Conservation (phyloP, 2,113 vertebrate species). For the Datnioides undecimradiatus region DNA sequence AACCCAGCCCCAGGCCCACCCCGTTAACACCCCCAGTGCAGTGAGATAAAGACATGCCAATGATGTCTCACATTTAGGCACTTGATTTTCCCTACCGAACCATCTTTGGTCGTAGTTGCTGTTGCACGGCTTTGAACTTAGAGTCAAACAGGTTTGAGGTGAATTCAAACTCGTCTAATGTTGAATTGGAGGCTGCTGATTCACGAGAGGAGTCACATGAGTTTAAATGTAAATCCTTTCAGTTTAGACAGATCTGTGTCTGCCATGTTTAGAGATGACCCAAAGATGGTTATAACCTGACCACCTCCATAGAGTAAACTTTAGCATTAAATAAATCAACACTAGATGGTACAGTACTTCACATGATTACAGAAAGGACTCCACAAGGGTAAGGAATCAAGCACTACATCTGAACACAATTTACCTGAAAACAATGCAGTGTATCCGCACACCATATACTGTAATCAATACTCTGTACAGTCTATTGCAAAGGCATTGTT, state of each 20-base stretch:
- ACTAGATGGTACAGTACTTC: conserved; percentile 74
- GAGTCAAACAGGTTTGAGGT: conserved; percentile 57
- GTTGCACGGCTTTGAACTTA: conserved; percentile 54
- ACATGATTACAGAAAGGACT: conserved; percentile 76
- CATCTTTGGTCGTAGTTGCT: conserved; percentile 81
- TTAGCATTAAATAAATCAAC: conserved; percentile 69
- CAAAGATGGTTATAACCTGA: conserved; percentile 75
- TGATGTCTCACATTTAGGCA: conserved; percentile 83
- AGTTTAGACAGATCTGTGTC: conserved; percentile 40
- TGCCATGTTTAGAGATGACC: conserved; percentile 62
- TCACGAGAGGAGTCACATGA: conserved; percentile 19
- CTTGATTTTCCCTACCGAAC: conserved; percentile 80
- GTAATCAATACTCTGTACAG: conserved; percentile 77
- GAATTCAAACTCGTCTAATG: conserved; percentile 37
- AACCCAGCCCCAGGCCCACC: conserved; percentile 64
- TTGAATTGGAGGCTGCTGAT: conserved; percentile 38
- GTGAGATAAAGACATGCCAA: conserved; percentile 78
- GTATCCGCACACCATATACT: conserved; percentile 73
- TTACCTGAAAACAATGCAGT: conserved; percentile 77
- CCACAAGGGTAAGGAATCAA: conserved; percentile 73
- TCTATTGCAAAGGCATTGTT: conserved; percentile 77
- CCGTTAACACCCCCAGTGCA: conserved; percentile 74
- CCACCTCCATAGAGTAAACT: conserved; percentile 71
- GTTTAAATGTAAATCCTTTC: conserved; percentile 25
- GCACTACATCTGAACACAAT: conserved; percentile 74